These are phyloP conservation scores for Chauna torquata DNA, from an alignment of 2,113 vertebrate species.

Conservation along the genomic window DNA sequence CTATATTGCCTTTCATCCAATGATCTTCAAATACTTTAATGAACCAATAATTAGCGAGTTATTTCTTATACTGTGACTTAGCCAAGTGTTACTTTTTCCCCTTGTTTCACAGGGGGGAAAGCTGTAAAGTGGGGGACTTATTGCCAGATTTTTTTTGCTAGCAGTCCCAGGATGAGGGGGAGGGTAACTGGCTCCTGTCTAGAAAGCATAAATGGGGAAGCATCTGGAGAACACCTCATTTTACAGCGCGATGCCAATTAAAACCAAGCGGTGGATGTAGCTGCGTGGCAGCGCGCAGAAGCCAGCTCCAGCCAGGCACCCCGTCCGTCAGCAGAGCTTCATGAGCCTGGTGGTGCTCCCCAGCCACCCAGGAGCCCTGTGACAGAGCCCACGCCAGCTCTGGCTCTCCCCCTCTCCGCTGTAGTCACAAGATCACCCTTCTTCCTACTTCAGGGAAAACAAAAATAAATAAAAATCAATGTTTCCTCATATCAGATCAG, in stretches of 20 bases:
- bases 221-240: slow-evolving; percentile 28
- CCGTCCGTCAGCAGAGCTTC: not conserved
- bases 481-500: not conserved
- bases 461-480: not conserved
- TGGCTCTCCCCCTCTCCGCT: accelerated
- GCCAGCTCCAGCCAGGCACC: not conserved
- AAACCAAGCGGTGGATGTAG: not conserved
- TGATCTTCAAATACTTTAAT: slow-evolving; percentile 32
- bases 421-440: not conserved
- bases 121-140: not conserved
- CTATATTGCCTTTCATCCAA: slow-evolving; percentile 13
- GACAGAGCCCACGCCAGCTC: not conserved
- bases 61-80: not conserved
- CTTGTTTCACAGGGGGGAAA: not conserved
- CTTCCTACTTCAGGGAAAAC: not conserved
- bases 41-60: slow-evolving; percentile 54
- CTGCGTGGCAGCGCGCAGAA: accelerated
- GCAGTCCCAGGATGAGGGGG: not conserved
- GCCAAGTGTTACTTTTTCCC: slow-evolving; percentile 24
- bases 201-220: not conserved
- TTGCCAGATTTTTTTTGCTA: not conserved
- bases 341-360: not conserved
- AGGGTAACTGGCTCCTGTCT: slow-evolving; percentile 31
- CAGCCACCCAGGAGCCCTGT: accelerated
- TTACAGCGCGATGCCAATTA: not conserved